Evolutionary conservation across 1,140 invertebrate genomes (phyloP), one percentile per base, ranked within the genome.

Genomic region (Aphidius ervi): DNA sequence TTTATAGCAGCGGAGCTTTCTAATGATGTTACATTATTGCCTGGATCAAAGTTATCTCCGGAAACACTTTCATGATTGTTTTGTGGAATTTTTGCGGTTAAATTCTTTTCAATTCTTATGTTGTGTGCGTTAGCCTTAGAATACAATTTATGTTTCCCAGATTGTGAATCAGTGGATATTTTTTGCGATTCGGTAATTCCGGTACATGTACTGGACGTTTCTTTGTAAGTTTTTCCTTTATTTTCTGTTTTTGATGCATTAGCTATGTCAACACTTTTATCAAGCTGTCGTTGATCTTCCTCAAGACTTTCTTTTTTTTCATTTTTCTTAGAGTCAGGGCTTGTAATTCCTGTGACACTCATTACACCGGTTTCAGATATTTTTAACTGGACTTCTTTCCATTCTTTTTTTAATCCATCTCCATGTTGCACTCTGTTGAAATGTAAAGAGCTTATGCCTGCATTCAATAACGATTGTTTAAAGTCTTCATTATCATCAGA

Each of bases 361-460:
- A 88, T 87, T 23, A 87, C 83, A 39, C 86, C 87, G 59, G 83
- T 86, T 72, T 88, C 86, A 59, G 86, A 87, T 58, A 88, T 88
- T 68, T 86, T 82, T 10, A 88, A 70, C 63, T 88, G 86, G 43
- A 88, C 86, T 72, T 88, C 86, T 67, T 86, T 87, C 82, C 84
- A 86, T 47, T 82, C 80, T 8, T 72, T 70, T 39, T 81, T 80
- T 9, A 31, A 46, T 23, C 39, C 57, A 39, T 58, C 57, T 16
- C n/a, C 47, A 69, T 75, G 62, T 63, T 74, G 53, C 69, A 74
- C 46, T 67, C 68, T 31, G 23, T 31, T 6, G 45, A 41, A 37
- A 37, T 45, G 58, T 56, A 58, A 53, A 31, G 70, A 57, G 63
- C 72, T 67, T 23, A 80, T 79, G 6, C 73, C 75, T 55, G 71